phyloP scores from a whole-genome alignment of 2,888 invertebrate species.

The Mythimna pallens region DNA sequence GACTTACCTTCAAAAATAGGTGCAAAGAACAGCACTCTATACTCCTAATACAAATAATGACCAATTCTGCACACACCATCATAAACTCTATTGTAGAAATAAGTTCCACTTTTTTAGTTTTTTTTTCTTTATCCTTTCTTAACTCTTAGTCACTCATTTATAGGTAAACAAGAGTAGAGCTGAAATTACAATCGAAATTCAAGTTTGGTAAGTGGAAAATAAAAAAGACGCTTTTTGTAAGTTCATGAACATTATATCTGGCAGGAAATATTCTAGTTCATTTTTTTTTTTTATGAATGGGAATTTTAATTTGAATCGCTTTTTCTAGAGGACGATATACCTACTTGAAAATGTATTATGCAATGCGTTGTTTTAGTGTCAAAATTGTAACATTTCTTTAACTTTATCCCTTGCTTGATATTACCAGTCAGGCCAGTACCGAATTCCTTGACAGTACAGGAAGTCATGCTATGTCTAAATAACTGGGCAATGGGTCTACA shows the following conservation, averaged over 20 bases:
- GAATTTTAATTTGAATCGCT: background rate
- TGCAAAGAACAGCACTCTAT: slow-evolving; percentile 16
- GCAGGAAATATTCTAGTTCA: slow-evolving; percentile 61
- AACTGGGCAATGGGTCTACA: background rate
- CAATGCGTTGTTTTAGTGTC: too few relatives aligned
- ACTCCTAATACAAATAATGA: background rate
- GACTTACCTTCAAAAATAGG: background rate
- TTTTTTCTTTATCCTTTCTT: slow-evolving; percentile 42
- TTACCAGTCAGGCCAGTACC: background rate
- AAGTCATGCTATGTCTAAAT: background rate
- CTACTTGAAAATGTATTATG: too few relatives aligned
- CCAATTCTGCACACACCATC: slow-evolving; percentile 2
- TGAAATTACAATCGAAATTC: slow-evolving; percentile 68
- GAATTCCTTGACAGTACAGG: background rate
- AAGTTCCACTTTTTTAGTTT: slow-evolving; percentile 21
- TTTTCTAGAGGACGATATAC: background rate
- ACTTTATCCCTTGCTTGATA: background rate
- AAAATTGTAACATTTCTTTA: background rate
- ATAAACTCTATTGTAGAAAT: slow-evolving; percentile 42
- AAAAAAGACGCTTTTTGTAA: slow-evolving; percentile 30
- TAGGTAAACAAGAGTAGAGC: slow-evolving; percentile 87
- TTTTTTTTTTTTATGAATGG: background rate
- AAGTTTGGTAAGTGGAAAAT: slow-evolving; percentile 72
- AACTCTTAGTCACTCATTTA: slow-evolving; percentile 69
- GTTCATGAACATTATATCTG: slow-evolving; percentile 52